Conservation (phyloP, 2,888 invertebrate species). For the Lycocerus yunnanus region DNA sequence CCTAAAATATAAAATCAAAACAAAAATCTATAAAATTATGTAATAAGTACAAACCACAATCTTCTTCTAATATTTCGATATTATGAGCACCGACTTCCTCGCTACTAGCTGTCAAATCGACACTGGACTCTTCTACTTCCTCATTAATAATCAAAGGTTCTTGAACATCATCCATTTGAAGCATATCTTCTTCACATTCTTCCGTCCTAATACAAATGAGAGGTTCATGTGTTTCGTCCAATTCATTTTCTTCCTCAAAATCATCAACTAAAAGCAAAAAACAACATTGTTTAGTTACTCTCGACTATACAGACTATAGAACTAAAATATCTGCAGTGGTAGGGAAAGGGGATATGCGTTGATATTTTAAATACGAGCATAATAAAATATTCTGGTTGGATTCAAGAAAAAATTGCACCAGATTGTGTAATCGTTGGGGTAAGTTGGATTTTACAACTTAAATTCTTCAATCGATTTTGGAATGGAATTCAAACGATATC, state of each 20-base stretch:
- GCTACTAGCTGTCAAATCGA: not conserved
- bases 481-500: no score
- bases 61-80: not conserved
- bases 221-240: not conserved
- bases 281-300: no score
- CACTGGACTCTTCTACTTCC: not conserved
- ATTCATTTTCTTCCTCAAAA: not conserved
- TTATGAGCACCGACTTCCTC: not conserved
- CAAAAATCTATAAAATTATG: not conserved
- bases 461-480: no score
- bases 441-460: no score
- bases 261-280: not conserved
- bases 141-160: not conserved
- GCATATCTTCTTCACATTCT: not conserved
- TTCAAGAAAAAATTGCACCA: no score
- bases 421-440: no score
- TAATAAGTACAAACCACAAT: not conserved
- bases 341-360: no score
- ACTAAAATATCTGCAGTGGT: no score
- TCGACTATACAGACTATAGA: no score
- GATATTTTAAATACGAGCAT: no score
- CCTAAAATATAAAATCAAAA: not conserved
- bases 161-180: not conserved
- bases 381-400: no score
- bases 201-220: not conserved